Evolutionary conservation across 2,113 vertebrate genomes (phyloP).

Genomic region (Peromyscus californicus): DNA sequence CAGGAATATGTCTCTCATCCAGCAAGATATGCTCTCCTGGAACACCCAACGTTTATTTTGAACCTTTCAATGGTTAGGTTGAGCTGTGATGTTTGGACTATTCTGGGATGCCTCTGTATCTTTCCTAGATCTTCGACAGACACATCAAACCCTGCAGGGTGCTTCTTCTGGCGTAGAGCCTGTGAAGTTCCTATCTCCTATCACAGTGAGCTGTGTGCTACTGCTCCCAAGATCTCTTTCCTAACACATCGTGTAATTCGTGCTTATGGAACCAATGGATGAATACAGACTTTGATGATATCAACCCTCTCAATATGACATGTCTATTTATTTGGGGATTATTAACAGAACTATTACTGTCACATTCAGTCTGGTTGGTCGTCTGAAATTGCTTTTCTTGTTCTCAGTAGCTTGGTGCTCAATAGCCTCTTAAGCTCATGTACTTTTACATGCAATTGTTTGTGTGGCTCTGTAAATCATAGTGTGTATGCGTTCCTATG

Average conservation of each 20-base stretch:
- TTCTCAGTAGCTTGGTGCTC: not conserved
- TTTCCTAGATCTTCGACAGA: not conserved
- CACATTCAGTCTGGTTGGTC: not conserved
- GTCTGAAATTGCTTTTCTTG: conserved; percentile 46
- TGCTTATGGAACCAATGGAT: not conserved
- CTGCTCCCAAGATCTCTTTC: not conserved
- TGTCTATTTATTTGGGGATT: not conserved
- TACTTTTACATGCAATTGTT: conserved; percentile 16
- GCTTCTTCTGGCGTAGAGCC: not conserved
- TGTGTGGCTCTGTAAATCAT: not conserved
- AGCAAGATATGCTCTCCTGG: not conserved
- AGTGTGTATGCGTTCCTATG: not conserved
- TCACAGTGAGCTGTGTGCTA: not conserved
- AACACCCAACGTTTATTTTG: not conserved
- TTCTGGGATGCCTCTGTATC: not conserved
- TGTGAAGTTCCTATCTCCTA: not conserved
- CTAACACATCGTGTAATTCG: not conserved
- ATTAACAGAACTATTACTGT: not conserved
- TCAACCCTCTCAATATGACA: not conserved
- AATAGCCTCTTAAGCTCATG: not conserved
- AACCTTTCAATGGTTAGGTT: not conserved
- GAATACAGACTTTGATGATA: not conserved
- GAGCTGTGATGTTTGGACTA: not conserved
- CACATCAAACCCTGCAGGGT: not conserved
- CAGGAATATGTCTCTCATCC: not conserved